Conservation (phyloP, 1,140 invertebrate species). For the Drosophila ohnishii region DNA sequence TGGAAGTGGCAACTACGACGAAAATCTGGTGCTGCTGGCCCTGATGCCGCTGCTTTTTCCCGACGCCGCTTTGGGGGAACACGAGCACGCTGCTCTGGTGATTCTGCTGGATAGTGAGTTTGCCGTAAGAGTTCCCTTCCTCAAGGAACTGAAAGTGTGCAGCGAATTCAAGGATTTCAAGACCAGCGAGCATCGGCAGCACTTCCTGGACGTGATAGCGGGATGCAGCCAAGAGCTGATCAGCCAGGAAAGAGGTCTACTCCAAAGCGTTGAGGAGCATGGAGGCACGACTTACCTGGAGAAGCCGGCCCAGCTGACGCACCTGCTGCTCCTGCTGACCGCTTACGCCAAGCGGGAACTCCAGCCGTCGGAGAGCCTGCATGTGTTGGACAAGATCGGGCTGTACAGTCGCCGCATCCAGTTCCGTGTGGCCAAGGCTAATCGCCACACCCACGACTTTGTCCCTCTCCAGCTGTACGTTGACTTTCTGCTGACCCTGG, state of each 20-base stretch:
- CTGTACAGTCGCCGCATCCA: constrained; percentile 37
- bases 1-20: constrained; percentile 55
- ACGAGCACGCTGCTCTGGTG: constrained; percentile 37
- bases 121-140: constrained; percentile 48
- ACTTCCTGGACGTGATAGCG: constrained; percentile 73
- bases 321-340: constrained; percentile 71
- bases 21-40: constrained; percentile 67
- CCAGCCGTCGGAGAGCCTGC: constrained; percentile 39
- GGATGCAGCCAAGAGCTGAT: constrained; percentile 23
- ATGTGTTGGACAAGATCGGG: constrained; percentile 51
- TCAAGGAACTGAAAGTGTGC: constrained; percentile 43
- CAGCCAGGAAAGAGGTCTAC: constrained; percentile 43
- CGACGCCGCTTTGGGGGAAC: not conserved
- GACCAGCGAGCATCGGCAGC: constrained; percentile 47
- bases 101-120: constrained; percentile 60
- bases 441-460: constrained; percentile 1
- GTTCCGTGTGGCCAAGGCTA: constrained; percentile 25
- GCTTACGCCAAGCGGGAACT: constrained; percentile 57
- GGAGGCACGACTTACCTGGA: constrained; percentile 51
- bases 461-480: constrained; percentile 65
- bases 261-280: constrained; percentile 63
- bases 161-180: constrained; percentile 30
- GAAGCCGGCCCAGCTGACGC: constrained; percentile 56
- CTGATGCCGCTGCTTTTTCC: constrained; percentile 76
- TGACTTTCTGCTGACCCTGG: constrained; percentile 62